Base-by-base conservation (phyloP, 1,140 invertebrate genomes). In the Pseudomyrmex concolor region DNA sequence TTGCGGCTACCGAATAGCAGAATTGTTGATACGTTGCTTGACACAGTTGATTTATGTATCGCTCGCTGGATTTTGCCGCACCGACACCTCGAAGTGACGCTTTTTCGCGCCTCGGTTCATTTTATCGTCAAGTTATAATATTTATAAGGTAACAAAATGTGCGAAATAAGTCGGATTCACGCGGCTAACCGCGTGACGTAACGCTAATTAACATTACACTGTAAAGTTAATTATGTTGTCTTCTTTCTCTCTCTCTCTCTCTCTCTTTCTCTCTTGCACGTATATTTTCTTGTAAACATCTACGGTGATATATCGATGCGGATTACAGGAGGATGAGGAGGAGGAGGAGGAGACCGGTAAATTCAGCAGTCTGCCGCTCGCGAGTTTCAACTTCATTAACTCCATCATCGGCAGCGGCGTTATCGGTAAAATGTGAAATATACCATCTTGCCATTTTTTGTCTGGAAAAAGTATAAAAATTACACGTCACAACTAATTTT, bases 361-460 rank as follows among this genome's bases (percentile, higher is more conserved):
- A 89, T 95, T 94, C 77, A 95, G 94, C 71, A 97, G 95, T 84
- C 94, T 98, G 68, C 96, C 96, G n/a, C 95, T 97, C 94, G 97
- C 97, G 78, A 97, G 97, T 93, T 98, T 98, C 94, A 98, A 98
- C 95, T 98, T 98, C 93, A 97, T 98, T 91, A 98, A 98, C 94
- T 98, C 97, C n/a, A 98, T 98, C 89, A 97, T 98, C 82, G 98
- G 97, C 64, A 98, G 97, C 90, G 97, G 98, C 78, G 97, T 98
- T 68, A 98, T 98, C 91, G 97, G 97, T 97, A 93, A 95, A 95
- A 95, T 89, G 22, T 17, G 12, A 43, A 63, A 12, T 4, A 51
- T 51, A 50, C 2, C 22, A 2, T 13, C 13, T 51, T 13, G 50
- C 50, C 50, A 12, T 51, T 51, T 10, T 10, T 51, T 12, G 50